Conservation (phyloP, 2,797 vertebrate genomes). For the Nannoperca australis region DNA sequence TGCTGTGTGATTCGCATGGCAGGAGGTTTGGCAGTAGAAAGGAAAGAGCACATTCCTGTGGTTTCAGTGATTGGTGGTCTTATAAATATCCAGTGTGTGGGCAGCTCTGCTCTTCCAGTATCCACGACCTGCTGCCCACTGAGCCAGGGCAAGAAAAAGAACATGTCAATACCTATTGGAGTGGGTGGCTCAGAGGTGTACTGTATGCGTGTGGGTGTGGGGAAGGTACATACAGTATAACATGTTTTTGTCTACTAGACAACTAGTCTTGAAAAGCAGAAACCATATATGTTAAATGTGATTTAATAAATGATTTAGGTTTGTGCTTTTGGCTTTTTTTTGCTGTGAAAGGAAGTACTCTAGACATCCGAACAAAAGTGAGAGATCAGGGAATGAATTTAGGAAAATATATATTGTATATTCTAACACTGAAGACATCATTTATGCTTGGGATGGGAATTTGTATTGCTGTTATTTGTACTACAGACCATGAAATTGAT, state of each 20-base stretch:
- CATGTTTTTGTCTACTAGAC: conserved; percentile 36
- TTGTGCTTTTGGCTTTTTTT: neutral
- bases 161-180: conserved; percentile 70
- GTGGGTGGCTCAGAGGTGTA: conserved; percentile 61
- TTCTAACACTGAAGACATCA: neutral
- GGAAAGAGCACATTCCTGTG: conserved; percentile 72
- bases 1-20: conserved; percentile 58
- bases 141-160: conserved; percentile 69
- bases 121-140: conserved; percentile 76
- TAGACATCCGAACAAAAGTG: neutral
- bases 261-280: neutral
- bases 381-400: neutral
- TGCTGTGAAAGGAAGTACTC: neutral
- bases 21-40: conserved; percentile 64
- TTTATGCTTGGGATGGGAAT: neutral
- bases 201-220: conserved; percentile 31
- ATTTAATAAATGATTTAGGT: neutral
- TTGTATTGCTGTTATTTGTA: neutral
- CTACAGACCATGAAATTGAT: neutral
- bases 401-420: neutral
- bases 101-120: conserved; percentile 75
- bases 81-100: conserved; percentile 86
- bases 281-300: neutral
- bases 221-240: conserved; percentile 15
- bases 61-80: conserved; percentile 78